A percentile compares a stretch with the other conserved stretches of the same genome.
phyloP scores from a whole-genome alignment of 2,113 vertebrate species.

The Dicerorhinus sumatrensis region DNA sequence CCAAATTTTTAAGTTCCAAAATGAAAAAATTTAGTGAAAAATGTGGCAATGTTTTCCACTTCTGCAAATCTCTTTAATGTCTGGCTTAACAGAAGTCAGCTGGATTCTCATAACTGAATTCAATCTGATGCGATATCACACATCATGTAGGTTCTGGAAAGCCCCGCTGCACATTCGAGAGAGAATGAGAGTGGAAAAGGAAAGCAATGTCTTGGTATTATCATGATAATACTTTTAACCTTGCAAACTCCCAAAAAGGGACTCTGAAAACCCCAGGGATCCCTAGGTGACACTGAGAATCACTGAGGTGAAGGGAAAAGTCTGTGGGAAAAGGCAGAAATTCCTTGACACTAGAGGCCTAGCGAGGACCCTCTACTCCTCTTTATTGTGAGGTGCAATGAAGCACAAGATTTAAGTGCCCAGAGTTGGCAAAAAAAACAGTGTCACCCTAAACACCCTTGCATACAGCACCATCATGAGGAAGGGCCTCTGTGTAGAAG shows the following conservation, averaged over 20 bases:
- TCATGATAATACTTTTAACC: neutral
- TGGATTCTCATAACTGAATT: neutral
- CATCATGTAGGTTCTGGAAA: neutral
- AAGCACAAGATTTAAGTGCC: neutral
- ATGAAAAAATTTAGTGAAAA: neutral
- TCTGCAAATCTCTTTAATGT: neutral
- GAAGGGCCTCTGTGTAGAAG: neutral
- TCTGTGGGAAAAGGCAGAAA: neutral
- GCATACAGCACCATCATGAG: accelerated
- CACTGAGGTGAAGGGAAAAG: neutral
- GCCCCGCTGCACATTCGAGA: neutral
- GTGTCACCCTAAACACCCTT: neutral
- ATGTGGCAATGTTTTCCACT: neutral
- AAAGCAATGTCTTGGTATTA: neutral
- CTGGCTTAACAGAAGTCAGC: neutral
- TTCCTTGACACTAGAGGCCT: neutral
- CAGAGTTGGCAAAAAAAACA: neutral
- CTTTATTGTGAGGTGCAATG: neutral
- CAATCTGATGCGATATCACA: accelerated
- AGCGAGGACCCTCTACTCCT: neutral
- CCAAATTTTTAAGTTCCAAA: neutral
- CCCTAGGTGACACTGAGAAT: neutral
- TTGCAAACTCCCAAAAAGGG: neutral
- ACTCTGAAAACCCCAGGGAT: neutral
- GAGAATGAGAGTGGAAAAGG: neutral